These are phyloP conservation scores for Rynchops niger DNA, from an alignment of 2,113 vertebrate species.

Conservation along the genomic window DNA sequence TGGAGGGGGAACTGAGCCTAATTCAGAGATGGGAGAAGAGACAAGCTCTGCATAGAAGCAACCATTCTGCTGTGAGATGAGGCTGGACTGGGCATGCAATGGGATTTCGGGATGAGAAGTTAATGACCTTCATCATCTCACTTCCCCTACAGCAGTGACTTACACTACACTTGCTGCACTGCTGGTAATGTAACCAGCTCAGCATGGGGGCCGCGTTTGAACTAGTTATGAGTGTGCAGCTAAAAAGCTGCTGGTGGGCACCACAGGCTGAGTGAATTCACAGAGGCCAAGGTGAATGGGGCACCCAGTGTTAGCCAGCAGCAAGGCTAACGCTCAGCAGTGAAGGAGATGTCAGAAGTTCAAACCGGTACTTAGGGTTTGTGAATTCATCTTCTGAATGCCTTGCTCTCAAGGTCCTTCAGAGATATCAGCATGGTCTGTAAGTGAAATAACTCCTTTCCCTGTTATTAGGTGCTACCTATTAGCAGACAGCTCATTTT, in stretches of 20 bases:
- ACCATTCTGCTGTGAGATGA: fast-evolving
- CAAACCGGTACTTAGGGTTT: not conserved
- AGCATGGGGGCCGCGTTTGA: not conserved
- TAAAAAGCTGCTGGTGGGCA: not conserved
- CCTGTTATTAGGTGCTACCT: slow-evolving; percentile 18
- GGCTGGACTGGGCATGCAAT: not conserved
- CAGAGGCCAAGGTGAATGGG: not conserved
- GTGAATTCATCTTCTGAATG: not conserved
- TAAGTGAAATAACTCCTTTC: not conserved
- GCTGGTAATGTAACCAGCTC: not conserved
- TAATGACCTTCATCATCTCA: not conserved
- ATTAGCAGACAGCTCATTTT: slow-evolving; percentile 31
- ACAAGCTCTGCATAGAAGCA: not conserved
- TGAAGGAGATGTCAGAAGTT: not conserved
- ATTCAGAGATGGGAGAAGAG: slow-evolving; percentile 19
- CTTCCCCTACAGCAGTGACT: not conserved
- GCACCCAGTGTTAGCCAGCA: not conserved
- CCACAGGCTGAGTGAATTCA: not conserved
- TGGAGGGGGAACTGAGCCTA: not conserved
- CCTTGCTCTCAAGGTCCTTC: not conserved
- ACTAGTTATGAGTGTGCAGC: not conserved
- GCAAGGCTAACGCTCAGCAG: not conserved
- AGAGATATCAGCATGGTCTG: not conserved
- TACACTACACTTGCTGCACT: not conserved
- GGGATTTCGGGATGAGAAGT: not conserved